Evolutionary conservation across 2,888 invertebrate genomes (phyloP).

Genomic region (Acleris literana): DNA sequence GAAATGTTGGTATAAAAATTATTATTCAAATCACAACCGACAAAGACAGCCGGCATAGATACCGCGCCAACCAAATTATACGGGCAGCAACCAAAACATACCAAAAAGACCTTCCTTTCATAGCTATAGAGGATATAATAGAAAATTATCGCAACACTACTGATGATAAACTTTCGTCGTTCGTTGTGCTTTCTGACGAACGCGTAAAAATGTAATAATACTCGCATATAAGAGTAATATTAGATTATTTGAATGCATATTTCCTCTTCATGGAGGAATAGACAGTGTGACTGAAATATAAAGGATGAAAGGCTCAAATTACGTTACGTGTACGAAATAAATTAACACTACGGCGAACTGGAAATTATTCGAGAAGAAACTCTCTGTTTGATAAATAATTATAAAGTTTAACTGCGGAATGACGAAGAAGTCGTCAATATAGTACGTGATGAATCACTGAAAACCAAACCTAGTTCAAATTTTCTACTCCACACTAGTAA

Average conservation of each 20-base stretch:
- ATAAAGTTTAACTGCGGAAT: too few relatives aligned
- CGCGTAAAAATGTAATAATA: slow-evolving; percentile 32
- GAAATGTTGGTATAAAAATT: slow-evolving; percentile 78
- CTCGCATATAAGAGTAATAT: slow-evolving; percentile 38
- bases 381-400: too few relatives aligned
- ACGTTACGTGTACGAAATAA: slow-evolving; percentile 17
- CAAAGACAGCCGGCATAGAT: slow-evolving; percentile 61
- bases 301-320: slow-evolving; percentile 14
- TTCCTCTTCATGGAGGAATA: slow-evolving; percentile 43
- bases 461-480: slow-evolving; percentile 40
- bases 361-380: neutral
- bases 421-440: too few relatives aligned
- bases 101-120: slow-evolving; percentile 16
- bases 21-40: slow-evolving; percentile 81
- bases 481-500: slow-evolving; percentile 50
- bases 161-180: slow-evolving; percentile 18
- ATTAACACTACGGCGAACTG: neutral
- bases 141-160: neutral
- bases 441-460: slow-evolving; percentile 12
- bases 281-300: slow-evolving; percentile 30
- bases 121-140: slow-evolving; percentile 12
- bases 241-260: slow-evolving; percentile 55
- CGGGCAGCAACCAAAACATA: slow-evolving; percentile 41
- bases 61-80: slow-evolving; percentile 78
- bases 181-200: slow-evolving; percentile 29